A percentile compares a stretch with the other conserved stretches of the same genome.
These are phyloP conservation scores for Xiphophorus maculatus DNA, from an alignment of 2,113 vertebrate genomes.

Conservation along the genomic window DNA sequence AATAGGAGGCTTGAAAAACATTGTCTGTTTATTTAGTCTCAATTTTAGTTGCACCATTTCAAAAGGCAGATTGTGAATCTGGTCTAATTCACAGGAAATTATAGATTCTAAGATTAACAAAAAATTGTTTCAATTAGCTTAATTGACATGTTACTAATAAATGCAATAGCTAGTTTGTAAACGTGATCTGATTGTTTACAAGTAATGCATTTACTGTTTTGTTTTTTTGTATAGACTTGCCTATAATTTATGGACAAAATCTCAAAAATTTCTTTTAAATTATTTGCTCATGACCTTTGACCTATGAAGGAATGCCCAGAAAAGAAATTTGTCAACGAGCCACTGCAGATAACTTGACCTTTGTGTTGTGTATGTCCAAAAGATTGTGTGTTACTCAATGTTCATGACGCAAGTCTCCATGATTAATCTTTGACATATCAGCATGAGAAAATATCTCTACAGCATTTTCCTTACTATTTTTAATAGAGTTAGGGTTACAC, in stretches of 20 bases:
- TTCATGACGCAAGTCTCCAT: background rate
- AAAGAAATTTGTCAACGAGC: background rate
- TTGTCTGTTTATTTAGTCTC: too few species aligned
- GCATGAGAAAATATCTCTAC: background rate
- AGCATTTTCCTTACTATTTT: background rate
- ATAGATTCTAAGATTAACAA: too few species aligned
- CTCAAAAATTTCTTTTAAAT: too few species aligned
- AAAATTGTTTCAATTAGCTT: background rate
- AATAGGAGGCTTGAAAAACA: too few species aligned
- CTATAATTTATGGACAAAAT: background rate
- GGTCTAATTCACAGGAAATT: too few species aligned
- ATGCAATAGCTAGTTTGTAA: background rate
- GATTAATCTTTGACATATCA: background rate
- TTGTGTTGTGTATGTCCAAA: background rate
- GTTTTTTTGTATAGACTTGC: too few species aligned
- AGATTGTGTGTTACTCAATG: background rate
- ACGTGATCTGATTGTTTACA: background rate
- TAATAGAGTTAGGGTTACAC: background rate
- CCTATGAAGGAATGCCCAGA: background rate
- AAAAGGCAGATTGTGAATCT: too few species aligned
- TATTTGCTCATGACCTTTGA: too few species aligned
- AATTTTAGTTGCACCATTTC: too few species aligned
- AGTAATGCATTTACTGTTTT: background rate
- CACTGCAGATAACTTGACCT: background rate
- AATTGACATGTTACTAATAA: background rate